Base-by-base conservation (phyloP, 2,888 invertebrate genomes). In the Auanema freiburgensis region DNA sequence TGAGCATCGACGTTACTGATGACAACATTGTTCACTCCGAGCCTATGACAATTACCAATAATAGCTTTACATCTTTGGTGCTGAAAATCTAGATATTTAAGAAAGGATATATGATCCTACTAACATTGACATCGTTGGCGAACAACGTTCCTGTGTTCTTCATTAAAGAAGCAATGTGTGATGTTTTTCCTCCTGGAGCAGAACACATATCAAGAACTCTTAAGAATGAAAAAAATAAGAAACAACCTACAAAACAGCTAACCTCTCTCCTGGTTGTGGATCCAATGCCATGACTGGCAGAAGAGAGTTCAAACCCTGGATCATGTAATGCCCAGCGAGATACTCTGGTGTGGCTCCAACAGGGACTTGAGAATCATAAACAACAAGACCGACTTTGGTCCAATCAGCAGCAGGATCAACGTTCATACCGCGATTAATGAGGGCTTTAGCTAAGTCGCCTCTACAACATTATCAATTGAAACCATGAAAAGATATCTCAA, bases 161-260 rank as follows among this genome's bases (percentile, higher is more conserved):
- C 97, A 99, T 98, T 12, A 98, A 87, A 0, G 96, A 91, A 57
- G 95, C 88, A 66, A 99, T 95, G 85, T 99, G 95, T 0, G 95
- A 93, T 0, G 97, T 93, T 87, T 99, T 99, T 10, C 98, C 98
- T 53, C 98, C 98, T 0, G 98, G 98, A 0, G 98, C 98, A 0
- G 96, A 90, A 84, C 94, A 92, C 93, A 99, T 92, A 83, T 99
- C 98, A 41, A 99, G 87, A 71, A 97, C 89, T 55, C 83, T 69
- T 57, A 5, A 42, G 21, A 40, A 33, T 16, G 14, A 40, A 54
- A 49, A 46, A 57, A 46, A 57, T 14, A n/a, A n/a, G 46, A 21
- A 5, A 10, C 16, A 3, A 10, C 46, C 3, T 46, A 46, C 3
- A 5, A 10, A 18, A 52, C 6, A 24, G 4, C n/a, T 5, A 52